Conservation (phyloP, 2,797 vertebrate genomes). For the Iguana delicatissima region DNA sequence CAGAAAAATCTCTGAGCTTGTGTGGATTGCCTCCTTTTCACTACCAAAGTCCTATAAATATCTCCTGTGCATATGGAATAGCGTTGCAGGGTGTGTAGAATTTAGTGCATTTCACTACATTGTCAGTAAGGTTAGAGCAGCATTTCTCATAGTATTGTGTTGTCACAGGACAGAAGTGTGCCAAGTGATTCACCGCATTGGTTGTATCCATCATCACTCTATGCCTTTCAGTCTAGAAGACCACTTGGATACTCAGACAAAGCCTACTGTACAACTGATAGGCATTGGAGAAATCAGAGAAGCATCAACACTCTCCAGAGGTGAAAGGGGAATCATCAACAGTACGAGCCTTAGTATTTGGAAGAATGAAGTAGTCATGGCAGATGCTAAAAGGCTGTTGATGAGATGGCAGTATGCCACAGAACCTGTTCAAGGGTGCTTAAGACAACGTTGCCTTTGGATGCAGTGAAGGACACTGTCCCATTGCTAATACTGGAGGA, state of each 20-base stretch:
- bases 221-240: neutral
- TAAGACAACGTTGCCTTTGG: no score
- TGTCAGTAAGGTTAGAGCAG: neutral
- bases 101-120: neutral
- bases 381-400: no score
- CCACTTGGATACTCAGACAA: neutral
- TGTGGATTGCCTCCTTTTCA: neutral
- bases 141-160: neutral
- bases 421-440: no score
- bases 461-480: no score
- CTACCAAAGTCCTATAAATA: neutral
- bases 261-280: neutral
- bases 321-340: no score
- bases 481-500: no score
- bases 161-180: neutral
- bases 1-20: neutral
- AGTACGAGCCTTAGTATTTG: no score
- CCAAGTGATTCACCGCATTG: neutral
- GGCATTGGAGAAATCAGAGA: neutral
- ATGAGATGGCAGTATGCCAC: no score
- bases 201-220: neutral
- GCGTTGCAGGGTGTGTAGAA: neutral
- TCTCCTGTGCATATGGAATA: neutral
- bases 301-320: neutral
- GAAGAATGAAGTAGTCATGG: no score